Percentiles rank a stretch among this genome's conserved stretches.
phyloP scores from a whole-genome alignment of 53 echinoderm and acorn worm genomes.

The Arbacia lixula region DNA sequence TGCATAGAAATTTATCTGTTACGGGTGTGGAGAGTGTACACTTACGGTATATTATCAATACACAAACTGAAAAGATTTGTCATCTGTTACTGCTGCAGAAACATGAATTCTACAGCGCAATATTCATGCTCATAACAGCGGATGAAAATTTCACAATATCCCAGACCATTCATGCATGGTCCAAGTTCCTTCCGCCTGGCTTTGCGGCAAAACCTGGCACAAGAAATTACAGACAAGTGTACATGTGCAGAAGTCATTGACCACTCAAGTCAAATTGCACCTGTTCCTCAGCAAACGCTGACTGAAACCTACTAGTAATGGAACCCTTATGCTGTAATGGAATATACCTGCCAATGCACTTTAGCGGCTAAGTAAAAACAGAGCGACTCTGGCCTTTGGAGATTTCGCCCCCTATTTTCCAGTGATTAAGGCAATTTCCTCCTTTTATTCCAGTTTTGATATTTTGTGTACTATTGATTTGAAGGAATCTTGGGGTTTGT shows the following conservation, averaged over 20 bases:
- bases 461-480: no score
- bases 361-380: not conserved
- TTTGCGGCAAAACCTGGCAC: not conserved
- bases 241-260: slow-evolving; percentile 29
- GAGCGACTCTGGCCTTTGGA: not conserved
- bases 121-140: slow-evolving; percentile 25
- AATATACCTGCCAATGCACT: slow-evolving; percentile 10
- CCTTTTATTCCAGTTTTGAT: slow-evolving; percentile 35
- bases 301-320: slow-evolving; percentile 18
- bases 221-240: slow-evolving; percentile 20
- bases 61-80: no score
- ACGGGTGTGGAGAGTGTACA: no score
- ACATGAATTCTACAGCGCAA: no score
- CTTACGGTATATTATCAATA: no score
- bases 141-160: not conserved
- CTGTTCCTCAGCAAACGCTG: not conserved
- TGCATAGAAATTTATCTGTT: no score
- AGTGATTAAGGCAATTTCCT: slow-evolving; percentile 35
- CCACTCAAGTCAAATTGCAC: slow-evolving; percentile 25
- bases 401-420: slow-evolving; percentile 11
- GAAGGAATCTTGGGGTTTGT: no score
- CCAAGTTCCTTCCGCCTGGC: no score
- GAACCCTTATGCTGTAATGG: slow-evolving; percentile 22
- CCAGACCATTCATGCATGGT: slow-evolving; percentile 9
- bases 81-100: no score